These are phyloP conservation scores for Liodrosophila aerea DNA, from an alignment of 2,888 invertebrate species.

Conservation along the genomic window DNA sequence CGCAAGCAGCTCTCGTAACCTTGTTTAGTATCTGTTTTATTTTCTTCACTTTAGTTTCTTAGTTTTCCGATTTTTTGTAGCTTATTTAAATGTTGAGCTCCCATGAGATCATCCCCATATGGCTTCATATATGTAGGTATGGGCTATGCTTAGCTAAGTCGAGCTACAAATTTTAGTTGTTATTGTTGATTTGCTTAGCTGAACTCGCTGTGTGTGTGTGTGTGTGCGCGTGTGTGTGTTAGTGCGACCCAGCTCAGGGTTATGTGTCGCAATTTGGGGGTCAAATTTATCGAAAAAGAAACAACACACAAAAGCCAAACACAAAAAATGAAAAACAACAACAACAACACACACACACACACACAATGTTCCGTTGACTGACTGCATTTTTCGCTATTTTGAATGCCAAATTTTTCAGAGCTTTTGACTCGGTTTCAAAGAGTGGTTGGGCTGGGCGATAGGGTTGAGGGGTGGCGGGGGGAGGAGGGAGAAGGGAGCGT, in stretches of 20 bases:
- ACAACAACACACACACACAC: constrained; percentile 17
- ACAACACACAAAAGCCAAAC: constrained; percentile 15
- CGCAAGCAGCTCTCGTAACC: too few species aligned
- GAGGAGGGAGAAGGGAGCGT: not conserved
- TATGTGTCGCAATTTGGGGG: constrained; percentile 53
- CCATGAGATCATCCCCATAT: constrained; percentile 43
- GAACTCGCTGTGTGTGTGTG: constrained; percentile 16
- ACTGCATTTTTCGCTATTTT: constrained; percentile 54
- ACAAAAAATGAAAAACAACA: not conserved
- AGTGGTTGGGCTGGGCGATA: not conserved
- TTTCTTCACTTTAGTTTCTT: not conserved
- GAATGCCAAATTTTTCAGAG: constrained; percentile 41
- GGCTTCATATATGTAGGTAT: not conserved
- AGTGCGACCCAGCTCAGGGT: constrained; percentile 64
- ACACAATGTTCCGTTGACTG: constrained; percentile 61
- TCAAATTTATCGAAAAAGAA: constrained; percentile 29
- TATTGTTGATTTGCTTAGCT: constrained; percentile 38
- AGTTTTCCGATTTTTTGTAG: constrained; percentile 1
- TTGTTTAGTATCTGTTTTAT: constrained; percentile 15
- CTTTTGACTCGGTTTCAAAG: not conserved
- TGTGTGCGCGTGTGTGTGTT: constrained; percentile 14
- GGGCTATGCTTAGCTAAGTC: not conserved
- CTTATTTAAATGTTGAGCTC: constrained; percentile 5
- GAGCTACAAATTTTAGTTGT: constrained; percentile 5
- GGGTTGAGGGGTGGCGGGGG: not conserved